Evolutionary conservation across 1,140 invertebrate species (phyloP).

Genomic region (Carcinoscorpius rotundicauda): DNA sequence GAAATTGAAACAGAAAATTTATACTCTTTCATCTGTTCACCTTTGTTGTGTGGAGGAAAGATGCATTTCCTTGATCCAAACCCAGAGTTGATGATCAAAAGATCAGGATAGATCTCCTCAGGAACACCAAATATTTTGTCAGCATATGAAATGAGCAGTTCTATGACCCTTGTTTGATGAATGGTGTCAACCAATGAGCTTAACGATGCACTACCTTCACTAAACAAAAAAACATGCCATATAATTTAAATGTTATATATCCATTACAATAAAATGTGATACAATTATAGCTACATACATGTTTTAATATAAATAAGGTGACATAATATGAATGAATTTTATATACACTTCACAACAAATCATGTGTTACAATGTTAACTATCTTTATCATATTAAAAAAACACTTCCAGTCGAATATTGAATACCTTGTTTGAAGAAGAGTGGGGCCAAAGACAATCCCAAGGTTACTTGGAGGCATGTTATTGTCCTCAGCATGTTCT

Average conservation of each 20-base stretch:
- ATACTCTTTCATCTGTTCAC: background rate
- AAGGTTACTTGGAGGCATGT: conserved; percentile 46
- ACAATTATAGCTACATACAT: too few relatives aligned
- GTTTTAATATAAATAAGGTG: too few relatives aligned
- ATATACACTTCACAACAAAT: too few relatives aligned
- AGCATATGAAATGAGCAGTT: conserved; percentile 40
- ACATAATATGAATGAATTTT: too few relatives aligned
- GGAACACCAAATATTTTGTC: conserved; percentile 27
- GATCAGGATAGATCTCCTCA: background rate
- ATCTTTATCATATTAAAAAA: background rate
- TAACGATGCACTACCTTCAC: conserved; percentile 40
- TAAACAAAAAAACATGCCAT: conserved; percentile 11
- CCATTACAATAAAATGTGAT: too few relatives aligned
- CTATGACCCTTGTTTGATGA: conserved; percentile 43
- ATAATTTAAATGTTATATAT: too few relatives aligned
- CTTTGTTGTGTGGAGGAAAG: background rate
- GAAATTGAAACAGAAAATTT: conserved; percentile 1
- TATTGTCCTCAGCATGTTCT: conserved; percentile 36
- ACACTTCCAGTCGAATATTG: background rate
- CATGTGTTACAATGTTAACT: too few relatives aligned
- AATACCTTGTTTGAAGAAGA: conserved; percentile 38
- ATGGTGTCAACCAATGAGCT: conserved; percentile 43
- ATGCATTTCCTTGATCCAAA: too few relatives aligned
- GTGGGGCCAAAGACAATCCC: conserved; percentile 50
- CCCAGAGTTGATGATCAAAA: too few relatives aligned